Percentiles rank a stretch among this genome's conserved stretches.
phyloP scores from a whole-genome alignment of 2,113 vertebrate species.

The Callopanchax toddi region DNA sequence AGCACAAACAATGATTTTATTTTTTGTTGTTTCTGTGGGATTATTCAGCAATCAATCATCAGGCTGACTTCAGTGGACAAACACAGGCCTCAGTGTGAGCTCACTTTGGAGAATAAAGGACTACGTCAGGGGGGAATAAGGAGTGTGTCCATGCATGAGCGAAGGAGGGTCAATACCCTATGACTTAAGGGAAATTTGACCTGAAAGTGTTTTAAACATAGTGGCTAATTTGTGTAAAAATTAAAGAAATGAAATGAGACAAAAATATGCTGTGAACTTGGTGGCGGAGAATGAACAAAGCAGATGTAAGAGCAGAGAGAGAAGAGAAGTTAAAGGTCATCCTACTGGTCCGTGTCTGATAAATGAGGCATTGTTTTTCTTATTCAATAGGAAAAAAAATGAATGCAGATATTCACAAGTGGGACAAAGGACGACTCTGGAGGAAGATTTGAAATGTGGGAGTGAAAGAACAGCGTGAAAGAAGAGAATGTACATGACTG shows the following conservation, averaged over 20 bases:
- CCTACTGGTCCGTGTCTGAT: constrained; percentile 17
- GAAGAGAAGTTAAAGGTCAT: constrained; percentile 38
- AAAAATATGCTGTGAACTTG: neutral
- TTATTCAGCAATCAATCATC: constrained; percentile 72
- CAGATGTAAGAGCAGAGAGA: neutral
- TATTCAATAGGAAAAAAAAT: constrained; percentile 31
- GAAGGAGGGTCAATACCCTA: neutral
- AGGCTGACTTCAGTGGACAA: constrained; percentile 71
- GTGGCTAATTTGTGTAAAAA: neutral
- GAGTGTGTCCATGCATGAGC: constrained; percentile 11
- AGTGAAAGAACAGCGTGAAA: constrained; percentile 43
- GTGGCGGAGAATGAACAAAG: constrained; percentile 10
- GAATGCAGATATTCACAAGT: constrained; percentile 55
- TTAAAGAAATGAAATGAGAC: neutral
- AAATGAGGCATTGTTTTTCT: constrained; percentile 51
- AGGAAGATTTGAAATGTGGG: constrained; percentile 19
- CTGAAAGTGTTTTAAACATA: neutral
- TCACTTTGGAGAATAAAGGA: constrained; percentile 55
- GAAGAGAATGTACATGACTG: constrained; percentile 23
- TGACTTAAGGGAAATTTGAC: neutral
- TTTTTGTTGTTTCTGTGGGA: constrained; percentile 48
- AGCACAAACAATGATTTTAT: constrained; percentile 35
- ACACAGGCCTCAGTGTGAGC: constrained; percentile 66
- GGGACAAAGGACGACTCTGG: constrained; percentile 35
- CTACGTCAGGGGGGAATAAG: constrained; percentile 17